Conservation (phyloP, 2,113 vertebrate species). For the Cynoglossus semilaevis region DNA sequence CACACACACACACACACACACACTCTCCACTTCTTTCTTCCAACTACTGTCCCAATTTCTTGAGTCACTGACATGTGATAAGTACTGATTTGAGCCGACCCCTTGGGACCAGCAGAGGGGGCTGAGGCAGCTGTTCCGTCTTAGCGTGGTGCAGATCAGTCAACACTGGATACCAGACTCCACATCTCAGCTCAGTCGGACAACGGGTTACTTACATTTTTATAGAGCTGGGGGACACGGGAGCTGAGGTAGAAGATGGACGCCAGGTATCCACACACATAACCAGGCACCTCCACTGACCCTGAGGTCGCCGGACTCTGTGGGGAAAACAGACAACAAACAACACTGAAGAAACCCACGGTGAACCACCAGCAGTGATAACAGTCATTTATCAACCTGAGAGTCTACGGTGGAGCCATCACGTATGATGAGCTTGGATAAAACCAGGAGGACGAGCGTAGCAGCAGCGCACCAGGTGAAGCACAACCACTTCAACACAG, state of each 20-base stretch:
- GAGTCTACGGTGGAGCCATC: constrained; percentile 29
- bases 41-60: constrained; percentile 3
- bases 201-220: constrained; percentile 69
- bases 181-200: neutral
- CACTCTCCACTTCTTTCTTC: constrained; percentile 1
- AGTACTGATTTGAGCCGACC: neutral
- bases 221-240: constrained; percentile 74
- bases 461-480: constrained; percentile 55
- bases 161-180: neutral
- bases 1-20: constrained; percentile 22
- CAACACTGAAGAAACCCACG: neutral
- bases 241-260: constrained; percentile 77
- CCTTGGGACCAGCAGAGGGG: neutral
- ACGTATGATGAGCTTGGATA: constrained; percentile 64
- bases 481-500: constrained; percentile 69
- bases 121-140: neutral
- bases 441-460: constrained; percentile 42
- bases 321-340: neutral
- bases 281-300: constrained; percentile 73
- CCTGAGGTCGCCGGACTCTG: constrained; percentile 56
- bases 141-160: neutral
- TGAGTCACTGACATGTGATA: neutral
- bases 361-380: neutral
- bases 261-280: constrained; percentile 73
- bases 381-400: constrained; percentile 33